Evolutionary conservation across 2,888 invertebrate genomes (phyloP).

Genomic region (Caenorhabditis angaria): DNA sequence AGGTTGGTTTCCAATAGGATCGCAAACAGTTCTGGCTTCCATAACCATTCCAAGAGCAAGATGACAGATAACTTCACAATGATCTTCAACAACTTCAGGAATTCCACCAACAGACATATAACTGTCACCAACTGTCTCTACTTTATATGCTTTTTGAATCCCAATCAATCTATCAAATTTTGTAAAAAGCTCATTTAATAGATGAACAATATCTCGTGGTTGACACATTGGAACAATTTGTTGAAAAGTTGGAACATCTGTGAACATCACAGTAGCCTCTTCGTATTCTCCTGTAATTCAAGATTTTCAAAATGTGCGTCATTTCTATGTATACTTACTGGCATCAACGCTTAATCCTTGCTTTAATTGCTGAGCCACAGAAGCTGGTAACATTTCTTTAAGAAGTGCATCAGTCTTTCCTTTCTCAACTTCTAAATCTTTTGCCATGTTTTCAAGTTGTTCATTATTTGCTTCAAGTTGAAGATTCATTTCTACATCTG

Average conservation of each 20-base stretch:
- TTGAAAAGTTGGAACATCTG: conserved; percentile 73
- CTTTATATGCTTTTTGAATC: conserved; percentile 60
- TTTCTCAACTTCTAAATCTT: conserved; percentile 60
- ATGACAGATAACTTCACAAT: conserved; percentile 71
- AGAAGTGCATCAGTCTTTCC: conserved; percentile 72
- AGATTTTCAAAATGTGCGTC: neutral
- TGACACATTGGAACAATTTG: conserved; percentile 71
- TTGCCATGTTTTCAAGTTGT: conserved; percentile 62
- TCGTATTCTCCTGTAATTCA: conserved; percentile 58
- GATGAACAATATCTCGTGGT: conserved; percentile 59
- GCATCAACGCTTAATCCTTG: conserved; percentile 72
- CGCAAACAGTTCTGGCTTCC: conserved; percentile 66
- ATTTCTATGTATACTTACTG: conserved; percentile 10
- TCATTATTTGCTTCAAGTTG: conserved; percentile 69
- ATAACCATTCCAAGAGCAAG: conserved; percentile 72
- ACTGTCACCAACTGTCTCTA: conserved; percentile 66
- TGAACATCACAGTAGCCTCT: conserved; percentile 72
- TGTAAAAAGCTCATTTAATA: conserved; percentile 67
- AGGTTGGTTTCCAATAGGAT: conserved; percentile 58
- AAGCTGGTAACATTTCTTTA: conserved; percentile 72
- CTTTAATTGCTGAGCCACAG: conserved; percentile 71
- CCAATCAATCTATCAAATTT: conserved; percentile 59
- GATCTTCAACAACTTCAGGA: conserved; percentile 61
- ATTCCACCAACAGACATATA: conserved; percentile 69
- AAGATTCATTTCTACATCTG: conserved; percentile 64